phyloP scores from a whole-genome alignment of 2,113 vertebrate species.

The Vulpes ferrilata region DNA sequence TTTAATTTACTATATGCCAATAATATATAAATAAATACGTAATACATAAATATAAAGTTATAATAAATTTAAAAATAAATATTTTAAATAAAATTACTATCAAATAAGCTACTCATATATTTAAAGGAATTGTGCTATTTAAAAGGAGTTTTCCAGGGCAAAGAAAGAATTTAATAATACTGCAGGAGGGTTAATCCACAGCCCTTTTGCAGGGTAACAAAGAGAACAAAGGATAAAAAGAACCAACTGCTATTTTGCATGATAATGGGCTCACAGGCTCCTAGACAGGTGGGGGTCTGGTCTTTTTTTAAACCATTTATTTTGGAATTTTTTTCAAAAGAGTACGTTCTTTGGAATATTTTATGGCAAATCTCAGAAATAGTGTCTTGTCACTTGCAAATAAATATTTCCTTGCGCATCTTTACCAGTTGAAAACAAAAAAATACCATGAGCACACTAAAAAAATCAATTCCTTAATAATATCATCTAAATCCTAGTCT shows the following conservation, averaged over 20 bases:
- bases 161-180: not conserved
- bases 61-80: slow-evolving; percentile 9
- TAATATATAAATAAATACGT: not conserved
- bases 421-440: not conserved
- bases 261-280: not conserved
- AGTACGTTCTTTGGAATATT: not conserved
- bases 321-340: not conserved
- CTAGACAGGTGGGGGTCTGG: not conserved
- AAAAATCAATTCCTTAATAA: not conserved
- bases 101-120: not conserved
- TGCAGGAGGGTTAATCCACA: not conserved
- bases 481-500: not conserved
- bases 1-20: not conserved
- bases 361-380: not conserved
- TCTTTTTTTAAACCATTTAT: not conserved
- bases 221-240: not conserved
- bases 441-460: not conserved
- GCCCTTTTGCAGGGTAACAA: not conserved
- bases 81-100: not conserved
- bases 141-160: not conserved
- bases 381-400: not conserved
- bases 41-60: not conserved
- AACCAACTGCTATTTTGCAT: not conserved
- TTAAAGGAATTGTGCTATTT: not conserved
- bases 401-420: not conserved